Conservation (phyloP, 2,888 invertebrate species). For the Acleris holmiana region DNA sequence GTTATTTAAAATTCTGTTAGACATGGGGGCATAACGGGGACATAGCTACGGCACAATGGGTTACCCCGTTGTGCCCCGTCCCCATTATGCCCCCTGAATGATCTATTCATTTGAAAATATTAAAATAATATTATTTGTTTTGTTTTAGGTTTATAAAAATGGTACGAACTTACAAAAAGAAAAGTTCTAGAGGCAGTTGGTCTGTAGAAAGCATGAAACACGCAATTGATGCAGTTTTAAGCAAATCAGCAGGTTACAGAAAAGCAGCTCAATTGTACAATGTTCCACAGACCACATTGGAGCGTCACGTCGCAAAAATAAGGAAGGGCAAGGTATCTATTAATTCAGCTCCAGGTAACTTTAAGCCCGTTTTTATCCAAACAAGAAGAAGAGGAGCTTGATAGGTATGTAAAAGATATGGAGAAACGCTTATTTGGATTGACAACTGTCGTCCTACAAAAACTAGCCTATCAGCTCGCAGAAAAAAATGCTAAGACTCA, state of each 20-base stretch:
- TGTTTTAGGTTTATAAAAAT: slow-evolving; percentile 37
- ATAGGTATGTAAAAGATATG: slow-evolving; percentile 43
- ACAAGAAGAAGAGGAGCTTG: slow-evolving; percentile 43
- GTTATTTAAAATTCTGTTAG: slow-evolving; percentile 30
- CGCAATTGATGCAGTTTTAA: slow-evolving; percentile 37
- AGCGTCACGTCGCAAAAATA: slow-evolving; percentile 30
- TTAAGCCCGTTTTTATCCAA: slow-evolving; percentile 36
- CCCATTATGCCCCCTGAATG: too few relatives aligned
- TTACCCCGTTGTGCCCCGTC: slow-evolving; percentile 15
- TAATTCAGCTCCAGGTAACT: slow-evolving; percentile 29
- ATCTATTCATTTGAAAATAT: slow-evolving; percentile 22
- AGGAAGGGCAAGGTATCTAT: slow-evolving; percentile 36
- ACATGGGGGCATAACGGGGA: slow-evolving; percentile 36
- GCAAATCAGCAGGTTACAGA: slow-evolving; percentile 33
- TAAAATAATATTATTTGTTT: slow-evolving; percentile 17
- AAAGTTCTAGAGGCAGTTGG: slow-evolving; percentile 34
- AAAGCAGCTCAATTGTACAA: slow-evolving; percentile 28
- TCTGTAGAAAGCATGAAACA: slow-evolving; percentile 36
- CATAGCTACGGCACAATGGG: slow-evolving; percentile 35
- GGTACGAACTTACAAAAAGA: slow-evolving; percentile 6
- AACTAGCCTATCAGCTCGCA: slow-evolving; percentile 42
- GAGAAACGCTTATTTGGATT: slow-evolving; percentile 43
- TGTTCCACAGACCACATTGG: slow-evolving; percentile 22
- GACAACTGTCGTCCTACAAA: slow-evolving; percentile 39
- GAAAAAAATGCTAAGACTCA: slow-evolving; percentile 41